These are phyloP conservation scores for Rallus crepitans DNA, from an alignment of 2,797 vertebrate genomes.

Conservation along the genomic window DNA sequence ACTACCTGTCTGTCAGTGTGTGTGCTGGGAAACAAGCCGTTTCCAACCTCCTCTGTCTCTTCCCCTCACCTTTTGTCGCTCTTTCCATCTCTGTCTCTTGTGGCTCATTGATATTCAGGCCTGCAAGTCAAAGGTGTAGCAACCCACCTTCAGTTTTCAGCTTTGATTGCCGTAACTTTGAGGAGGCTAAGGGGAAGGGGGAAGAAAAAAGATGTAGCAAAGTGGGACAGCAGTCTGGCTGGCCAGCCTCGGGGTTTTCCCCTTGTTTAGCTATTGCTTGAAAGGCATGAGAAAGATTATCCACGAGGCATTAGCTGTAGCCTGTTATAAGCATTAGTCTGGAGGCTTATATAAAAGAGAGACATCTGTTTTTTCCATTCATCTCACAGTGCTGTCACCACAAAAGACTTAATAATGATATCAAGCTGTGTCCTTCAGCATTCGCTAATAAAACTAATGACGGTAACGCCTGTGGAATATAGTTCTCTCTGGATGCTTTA, in stretches of 20 bases:
- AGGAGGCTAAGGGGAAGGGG: not conserved
- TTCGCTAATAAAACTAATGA: constrained; percentile 2
- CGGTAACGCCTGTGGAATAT: not conserved
- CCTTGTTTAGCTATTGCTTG: not conserved
- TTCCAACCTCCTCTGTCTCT: constrained; percentile 77
- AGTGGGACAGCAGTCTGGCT: not conserved
- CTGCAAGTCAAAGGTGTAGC: constrained; percentile 84
- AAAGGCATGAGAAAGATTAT: constrained; percentile 38
- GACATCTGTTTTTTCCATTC: constrained; percentile 43
- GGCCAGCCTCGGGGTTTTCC: not conserved
- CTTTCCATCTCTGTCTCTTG: constrained; percentile 80
- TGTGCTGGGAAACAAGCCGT: constrained; percentile 82
- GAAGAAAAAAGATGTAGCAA: not conserved
- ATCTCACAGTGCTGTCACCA: not conserved
- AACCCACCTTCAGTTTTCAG: constrained; percentile 73
- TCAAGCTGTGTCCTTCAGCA: not conserved
- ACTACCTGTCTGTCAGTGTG: constrained; percentile 88
- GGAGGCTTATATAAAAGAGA: constrained; percentile 26
- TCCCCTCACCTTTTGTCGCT: constrained; percentile 73
- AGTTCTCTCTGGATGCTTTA: not conserved
- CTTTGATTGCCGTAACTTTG: constrained; percentile 44
- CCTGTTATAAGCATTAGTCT: constrained; percentile 43
- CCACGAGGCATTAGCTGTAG: constrained; percentile 17
- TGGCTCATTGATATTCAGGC: constrained; percentile 79
- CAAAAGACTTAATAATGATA: not conserved